phyloP scores from a whole-genome alignment of 2,113 vertebrate genomes.

The Halcyon senegalensis region DNA sequence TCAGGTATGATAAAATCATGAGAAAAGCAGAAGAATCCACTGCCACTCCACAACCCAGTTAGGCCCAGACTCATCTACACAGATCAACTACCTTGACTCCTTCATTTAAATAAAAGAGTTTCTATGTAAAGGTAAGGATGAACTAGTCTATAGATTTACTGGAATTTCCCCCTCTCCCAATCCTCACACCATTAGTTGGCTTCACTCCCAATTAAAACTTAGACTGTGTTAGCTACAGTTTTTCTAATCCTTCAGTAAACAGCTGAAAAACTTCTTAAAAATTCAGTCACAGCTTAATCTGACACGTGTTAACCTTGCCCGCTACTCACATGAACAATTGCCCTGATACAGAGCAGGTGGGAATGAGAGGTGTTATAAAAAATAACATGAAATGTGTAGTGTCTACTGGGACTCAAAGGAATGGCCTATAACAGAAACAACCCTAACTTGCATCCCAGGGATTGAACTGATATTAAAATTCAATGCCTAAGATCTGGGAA shows the following conservation, averaged over 20 bases:
- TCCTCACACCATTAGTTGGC: neutral
- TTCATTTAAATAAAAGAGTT: neutral
- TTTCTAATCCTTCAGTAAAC: conserved; percentile 29
- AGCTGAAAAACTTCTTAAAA: conserved; percentile 5
- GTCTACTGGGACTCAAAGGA: neutral
- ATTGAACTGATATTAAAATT: neutral
- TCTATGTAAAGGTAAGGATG: neutral
- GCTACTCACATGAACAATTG: accelerated
- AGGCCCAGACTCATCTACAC: neutral
- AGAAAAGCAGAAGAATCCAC: neutral
- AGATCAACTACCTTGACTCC: neutral
- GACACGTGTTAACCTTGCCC: accelerated
- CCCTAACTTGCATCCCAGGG: neutral
- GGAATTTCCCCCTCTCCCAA: neutral
- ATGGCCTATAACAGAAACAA: neutral
- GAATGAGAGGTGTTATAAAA: neutral
- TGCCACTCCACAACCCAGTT: neutral
- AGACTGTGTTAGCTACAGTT: neutral
- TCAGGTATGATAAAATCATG: neutral
- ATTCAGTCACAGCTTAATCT: neutral
- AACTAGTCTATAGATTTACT: neutral
- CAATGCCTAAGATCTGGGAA: neutral
- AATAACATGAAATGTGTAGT: neutral
- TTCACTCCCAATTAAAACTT: neutral
- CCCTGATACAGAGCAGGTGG: neutral